phyloP scores from a whole-genome alignment of 2,797 vertebrate genomes.

The Premnoplex brunnescens region DNA sequence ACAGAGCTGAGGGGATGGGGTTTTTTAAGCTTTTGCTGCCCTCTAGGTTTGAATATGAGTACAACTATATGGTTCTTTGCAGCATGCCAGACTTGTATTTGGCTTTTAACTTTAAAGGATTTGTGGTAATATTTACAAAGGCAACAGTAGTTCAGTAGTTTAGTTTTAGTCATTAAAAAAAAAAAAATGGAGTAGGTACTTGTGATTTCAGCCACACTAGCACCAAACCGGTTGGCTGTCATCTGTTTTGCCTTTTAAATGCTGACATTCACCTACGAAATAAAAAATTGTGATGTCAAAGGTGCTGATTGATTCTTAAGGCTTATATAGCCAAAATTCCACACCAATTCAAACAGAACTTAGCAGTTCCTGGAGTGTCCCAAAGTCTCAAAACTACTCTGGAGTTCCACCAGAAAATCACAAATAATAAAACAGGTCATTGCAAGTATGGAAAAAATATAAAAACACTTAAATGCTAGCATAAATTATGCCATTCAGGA shows the following conservation, averaged over 20 bases:
- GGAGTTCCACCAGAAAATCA: background rate
- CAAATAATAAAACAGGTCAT: background rate
- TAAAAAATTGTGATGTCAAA: background rate
- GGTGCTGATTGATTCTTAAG: background rate
- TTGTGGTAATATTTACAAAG: background rate
- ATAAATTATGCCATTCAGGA: background rate
- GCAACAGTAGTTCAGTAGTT: background rate
- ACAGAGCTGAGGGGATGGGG: background rate
- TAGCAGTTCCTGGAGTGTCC: background rate
- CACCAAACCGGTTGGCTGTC: background rate
- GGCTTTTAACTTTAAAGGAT: background rate
- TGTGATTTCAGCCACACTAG: background rate
- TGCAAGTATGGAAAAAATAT: background rate
- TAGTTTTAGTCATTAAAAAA: background rate
- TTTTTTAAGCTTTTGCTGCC: constrained; percentile 44
- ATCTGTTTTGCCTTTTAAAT: background rate
- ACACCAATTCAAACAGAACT: background rate
- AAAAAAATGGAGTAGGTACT: background rate
- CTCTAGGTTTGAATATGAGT: constrained; percentile 22
- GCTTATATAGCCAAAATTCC: background rate
- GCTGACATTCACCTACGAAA: background rate
- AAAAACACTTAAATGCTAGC: background rate
- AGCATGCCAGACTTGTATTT: background rate
- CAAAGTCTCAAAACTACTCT: background rate
- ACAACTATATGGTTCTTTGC: background rate